phyloP scores from a whole-genome alignment of 2,888 invertebrate genomes.

The Tetragonula carbonaria region DNA sequence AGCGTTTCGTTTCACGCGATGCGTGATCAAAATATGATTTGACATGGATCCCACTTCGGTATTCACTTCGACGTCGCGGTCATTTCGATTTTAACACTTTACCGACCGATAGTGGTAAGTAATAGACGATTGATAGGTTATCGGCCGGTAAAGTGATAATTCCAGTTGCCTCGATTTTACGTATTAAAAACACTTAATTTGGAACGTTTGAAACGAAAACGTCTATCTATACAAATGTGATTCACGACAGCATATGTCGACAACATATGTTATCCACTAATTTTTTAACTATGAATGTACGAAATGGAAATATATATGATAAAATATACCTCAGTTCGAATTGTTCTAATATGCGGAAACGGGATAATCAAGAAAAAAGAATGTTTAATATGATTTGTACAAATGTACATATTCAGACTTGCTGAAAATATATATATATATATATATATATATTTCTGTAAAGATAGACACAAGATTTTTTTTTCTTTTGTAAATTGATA shows the following conservation, averaged over 20 bases:
- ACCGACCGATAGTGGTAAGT: no score
- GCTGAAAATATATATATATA: neutral
- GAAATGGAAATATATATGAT: no score
- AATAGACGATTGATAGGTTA: no score
- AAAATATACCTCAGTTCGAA: neutral
- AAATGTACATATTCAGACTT: neutral
- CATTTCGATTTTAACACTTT: neutral
- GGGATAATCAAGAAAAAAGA: neutral
- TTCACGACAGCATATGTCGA: no score
- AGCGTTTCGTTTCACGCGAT: constrained; percentile 43
- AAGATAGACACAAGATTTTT: neutral
- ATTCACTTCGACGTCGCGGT: constrained; percentile 34
- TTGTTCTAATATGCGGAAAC: neutral
- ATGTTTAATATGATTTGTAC: neutral
- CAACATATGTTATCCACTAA: no score
- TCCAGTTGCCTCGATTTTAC: neutral
- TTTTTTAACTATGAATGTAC: no score
- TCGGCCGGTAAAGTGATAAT: no score
- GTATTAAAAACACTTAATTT: neutral
- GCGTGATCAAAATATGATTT: constrained; percentile 55
- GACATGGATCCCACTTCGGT: constrained; percentile 38
- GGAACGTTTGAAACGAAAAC: no score
- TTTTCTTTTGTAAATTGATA: neutral
- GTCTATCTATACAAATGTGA: no score
- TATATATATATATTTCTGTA: neutral